Evolutionary conservation across 2,888 invertebrate genomes (phyloP).

Genomic region (Onchidella celtica): DNA sequence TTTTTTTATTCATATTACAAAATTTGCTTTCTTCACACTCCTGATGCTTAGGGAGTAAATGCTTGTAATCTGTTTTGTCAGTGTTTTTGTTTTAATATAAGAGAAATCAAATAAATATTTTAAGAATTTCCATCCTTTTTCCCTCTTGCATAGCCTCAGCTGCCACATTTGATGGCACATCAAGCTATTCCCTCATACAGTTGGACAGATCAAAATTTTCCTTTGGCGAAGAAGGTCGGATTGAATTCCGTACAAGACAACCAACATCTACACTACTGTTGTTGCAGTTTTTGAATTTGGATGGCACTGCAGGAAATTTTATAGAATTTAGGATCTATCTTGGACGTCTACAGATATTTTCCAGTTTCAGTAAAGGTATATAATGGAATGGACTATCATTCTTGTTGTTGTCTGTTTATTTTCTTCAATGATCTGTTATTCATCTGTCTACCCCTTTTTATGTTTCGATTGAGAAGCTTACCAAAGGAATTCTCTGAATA

Average conservation of each 20-base stretch:
- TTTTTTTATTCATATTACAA: too few relatives aligned
- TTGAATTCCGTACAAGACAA: conserved; percentile 71
- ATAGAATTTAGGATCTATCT: conserved; percentile 68
- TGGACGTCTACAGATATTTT: conserved; percentile 61
- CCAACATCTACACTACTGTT: conserved; percentile 64
- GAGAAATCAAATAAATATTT: too few relatives aligned
- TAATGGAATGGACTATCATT: not conserved
- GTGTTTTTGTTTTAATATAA: too few relatives aligned
- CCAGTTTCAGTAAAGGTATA: conserved; percentile 52
- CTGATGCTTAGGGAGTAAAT: too few relatives aligned
- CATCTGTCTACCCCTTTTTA: too few relatives aligned
- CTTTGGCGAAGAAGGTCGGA: conserved; percentile 66
- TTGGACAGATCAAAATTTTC: conserved; percentile 65
- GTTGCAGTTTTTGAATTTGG: conserved; percentile 60
- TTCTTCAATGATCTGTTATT: too few relatives aligned
- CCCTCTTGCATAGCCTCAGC: conserved; percentile 58
- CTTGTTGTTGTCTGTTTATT: not conserved
- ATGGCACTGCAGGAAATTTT: conserved; percentile 52
- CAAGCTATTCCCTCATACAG: conserved; percentile 60
- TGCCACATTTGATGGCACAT: conserved; percentile 66
- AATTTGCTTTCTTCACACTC: too few relatives aligned
- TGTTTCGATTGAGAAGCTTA: too few relatives aligned
- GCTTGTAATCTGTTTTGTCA: too few relatives aligned
- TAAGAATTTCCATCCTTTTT: too few relatives aligned
- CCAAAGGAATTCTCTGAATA: too few relatives aligned